These are phyloP conservation scores for Peucedramus taeniatus DNA, from an alignment of 2,113 vertebrate genomes.

Conservation along the genomic window DNA sequence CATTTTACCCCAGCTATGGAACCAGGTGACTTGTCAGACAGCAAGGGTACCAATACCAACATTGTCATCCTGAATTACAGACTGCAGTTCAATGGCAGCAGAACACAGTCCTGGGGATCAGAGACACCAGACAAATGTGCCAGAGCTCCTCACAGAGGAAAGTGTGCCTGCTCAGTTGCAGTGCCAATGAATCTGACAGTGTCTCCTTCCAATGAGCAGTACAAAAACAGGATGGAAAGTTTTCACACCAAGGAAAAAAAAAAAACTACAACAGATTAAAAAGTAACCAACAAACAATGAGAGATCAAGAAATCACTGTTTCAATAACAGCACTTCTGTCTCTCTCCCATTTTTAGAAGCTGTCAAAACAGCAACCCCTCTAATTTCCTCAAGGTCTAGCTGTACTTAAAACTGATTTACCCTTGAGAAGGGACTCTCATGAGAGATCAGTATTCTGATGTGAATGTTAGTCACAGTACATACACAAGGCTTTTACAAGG, in stretches of 20 bases:
- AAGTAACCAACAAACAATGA: neutral
- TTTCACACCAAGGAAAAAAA: neutral
- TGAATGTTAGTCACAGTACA: neutral
- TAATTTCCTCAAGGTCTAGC: neutral
- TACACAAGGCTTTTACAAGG: neutral
- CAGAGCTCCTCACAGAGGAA: neutral
- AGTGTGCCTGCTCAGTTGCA: neutral
- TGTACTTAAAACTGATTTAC: neutral
- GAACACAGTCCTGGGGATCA: neutral
- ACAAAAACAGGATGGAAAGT: neutral
- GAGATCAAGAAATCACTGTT: neutral
- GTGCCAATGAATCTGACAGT: neutral
- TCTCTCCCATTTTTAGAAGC: neutral
- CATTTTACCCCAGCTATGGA: neutral
- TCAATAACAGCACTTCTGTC: neutral
- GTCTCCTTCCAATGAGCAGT: neutral
- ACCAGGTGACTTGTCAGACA: neutral
- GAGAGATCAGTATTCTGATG: neutral
- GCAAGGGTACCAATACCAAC: neutral
- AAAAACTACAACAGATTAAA: neutral
- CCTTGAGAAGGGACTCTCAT: neutral
- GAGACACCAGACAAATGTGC: neutral
- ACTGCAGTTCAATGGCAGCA: conserved; percentile 1
- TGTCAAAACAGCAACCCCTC: neutral
- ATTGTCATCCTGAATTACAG: neutral